Conservation (phyloP, 2,797 vertebrate species). For the Cichlasoma orientale region DNA sequence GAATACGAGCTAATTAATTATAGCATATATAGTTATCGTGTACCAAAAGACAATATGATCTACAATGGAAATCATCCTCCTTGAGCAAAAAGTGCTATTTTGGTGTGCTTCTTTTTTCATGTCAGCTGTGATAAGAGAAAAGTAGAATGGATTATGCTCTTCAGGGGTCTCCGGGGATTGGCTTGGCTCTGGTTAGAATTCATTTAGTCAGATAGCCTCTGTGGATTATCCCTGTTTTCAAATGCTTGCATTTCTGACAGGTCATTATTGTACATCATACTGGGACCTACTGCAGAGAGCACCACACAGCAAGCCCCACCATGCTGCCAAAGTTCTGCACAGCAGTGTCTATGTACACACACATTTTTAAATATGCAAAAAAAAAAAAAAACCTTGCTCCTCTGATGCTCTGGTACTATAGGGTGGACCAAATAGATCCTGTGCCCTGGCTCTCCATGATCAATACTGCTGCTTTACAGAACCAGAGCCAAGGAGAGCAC, state of each 20-base stretch:
- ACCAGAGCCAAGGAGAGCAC: conserved; percentile 21
- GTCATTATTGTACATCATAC: conserved; percentile 87
- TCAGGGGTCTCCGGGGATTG: conserved; percentile 70
- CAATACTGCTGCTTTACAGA: conserved; percentile 44
- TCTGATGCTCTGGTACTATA: conserved; percentile 29
- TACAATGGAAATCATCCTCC: conserved; percentile 5
- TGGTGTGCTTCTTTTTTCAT: conserved; percentile 38
- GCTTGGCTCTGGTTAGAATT: conserved; percentile 80
- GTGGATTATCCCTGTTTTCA: conserved; percentile 83
- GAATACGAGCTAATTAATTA: neutral
- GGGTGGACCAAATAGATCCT: conserved; percentile 33
- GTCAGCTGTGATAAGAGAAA: conserved; percentile 72
- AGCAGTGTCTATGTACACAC: neutral
- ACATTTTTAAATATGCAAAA: conserved; percentile 29
- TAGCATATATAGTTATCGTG: neutral
- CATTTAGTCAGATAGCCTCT: conserved; percentile 82
- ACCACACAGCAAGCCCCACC: conserved; percentile 28
- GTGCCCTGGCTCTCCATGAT: conserved; percentile 40
- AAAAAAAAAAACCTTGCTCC: neutral
- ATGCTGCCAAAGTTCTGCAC: conserved; percentile 9
- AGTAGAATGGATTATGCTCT: conserved; percentile 81
- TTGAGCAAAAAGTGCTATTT: conserved; percentile 33
- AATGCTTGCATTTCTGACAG: conserved; percentile 84
- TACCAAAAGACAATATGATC: neutral
- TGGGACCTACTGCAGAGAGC: conserved; percentile 73